Evolutionary conservation across 2,113 vertebrate genomes (phyloP), one percentile per base, ranked within the genome.

Genomic region (Solea senegalensis): DNA sequence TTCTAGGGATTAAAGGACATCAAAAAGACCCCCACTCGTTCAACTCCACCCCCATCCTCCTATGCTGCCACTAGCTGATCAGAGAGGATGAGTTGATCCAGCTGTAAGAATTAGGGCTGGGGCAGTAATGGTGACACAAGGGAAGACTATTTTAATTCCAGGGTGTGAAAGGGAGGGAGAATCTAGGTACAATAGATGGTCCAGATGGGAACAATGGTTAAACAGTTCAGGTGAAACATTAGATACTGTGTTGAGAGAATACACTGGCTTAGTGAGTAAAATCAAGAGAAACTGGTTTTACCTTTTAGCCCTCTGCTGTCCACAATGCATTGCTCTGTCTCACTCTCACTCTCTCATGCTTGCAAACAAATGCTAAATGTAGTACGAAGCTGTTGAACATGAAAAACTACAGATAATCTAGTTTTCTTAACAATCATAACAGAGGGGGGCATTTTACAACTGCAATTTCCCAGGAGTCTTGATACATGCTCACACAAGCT

Each of bases 1-100:
- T 87, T 84, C 28, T 6, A 28, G 61, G 82, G 90, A 91, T 92
- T 90, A 92, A 77, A 87, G 84, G 68, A 90, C 90, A 87, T 85
- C 80, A 89, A 86, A 89, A 82, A 86, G 58, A 76, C 78, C 75
- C 72, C 80, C 44, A 67, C 55, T 74, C 69, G 76, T 75, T 65
- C 64, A 78, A 59, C 52, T 71, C 73, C 15, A 6, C 12, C 62
- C 79, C 82, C 74, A 7, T 10, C 62, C 61, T 50, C 48, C n/a
- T 46, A 27, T 43, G 21, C 68, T 52, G 56, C 59, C 78, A 34
- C 72, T 63, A 79, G 51, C 83, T 79, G 72, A 86, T 85, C 87
- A 60, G 53, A 78, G 68, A 67, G 78, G 81, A 75, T 89, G 84
- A 92, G 87, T 86, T 77, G 73, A 83, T 89, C 81, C 90, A 90